Evolutionary conservation across 2,797 vertebrate genomes (phyloP).

Genomic region (Otolemur crassicaudatus): DNA sequence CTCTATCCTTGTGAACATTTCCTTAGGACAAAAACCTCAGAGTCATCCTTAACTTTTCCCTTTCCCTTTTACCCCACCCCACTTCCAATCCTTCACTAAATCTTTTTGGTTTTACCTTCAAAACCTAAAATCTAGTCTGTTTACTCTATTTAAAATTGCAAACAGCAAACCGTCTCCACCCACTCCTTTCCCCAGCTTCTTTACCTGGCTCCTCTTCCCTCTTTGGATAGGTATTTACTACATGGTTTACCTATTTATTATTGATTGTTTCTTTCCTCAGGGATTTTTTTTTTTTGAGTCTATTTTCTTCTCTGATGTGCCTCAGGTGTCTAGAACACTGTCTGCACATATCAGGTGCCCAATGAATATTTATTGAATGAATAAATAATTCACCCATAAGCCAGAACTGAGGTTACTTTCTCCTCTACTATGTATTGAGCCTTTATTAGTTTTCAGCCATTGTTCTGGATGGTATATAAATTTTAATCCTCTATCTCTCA

Average conservation of each 20-base stretch:
- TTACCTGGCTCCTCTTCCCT: not conserved
- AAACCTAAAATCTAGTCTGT: not conserved
- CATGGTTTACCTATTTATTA: not conserved
- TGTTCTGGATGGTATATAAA: not conserved
- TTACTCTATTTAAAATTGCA: slow-evolving; percentile 4
- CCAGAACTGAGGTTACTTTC: slow-evolving; percentile 21
- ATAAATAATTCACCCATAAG: slow-evolving; percentile 22
- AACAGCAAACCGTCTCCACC: not conserved
- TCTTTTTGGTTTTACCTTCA: not conserved
- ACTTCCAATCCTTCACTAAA: not conserved
- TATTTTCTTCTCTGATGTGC: slow-evolving; percentile 18
- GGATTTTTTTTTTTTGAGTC: not conserved
- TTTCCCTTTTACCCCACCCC: not conserved
- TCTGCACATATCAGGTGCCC: not conserved
- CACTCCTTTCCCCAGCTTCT: not conserved
- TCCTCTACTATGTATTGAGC: slow-evolving; percentile 18
- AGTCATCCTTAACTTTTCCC: not conserved
- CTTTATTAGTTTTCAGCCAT: not conserved
- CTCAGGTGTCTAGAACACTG: not conserved
- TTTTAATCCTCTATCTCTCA: not conserved
- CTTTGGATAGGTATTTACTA: not conserved
- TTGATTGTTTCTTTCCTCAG: not conserved
- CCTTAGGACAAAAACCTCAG: not conserved
- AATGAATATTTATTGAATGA: not conserved
- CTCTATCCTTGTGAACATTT: not conserved